A percentile compares a stretch with the other conserved stretches of the same genome.
Conservation (phyloP, 1,140 invertebrate genomes). For the Mercenaria mercenaria region DNA sequence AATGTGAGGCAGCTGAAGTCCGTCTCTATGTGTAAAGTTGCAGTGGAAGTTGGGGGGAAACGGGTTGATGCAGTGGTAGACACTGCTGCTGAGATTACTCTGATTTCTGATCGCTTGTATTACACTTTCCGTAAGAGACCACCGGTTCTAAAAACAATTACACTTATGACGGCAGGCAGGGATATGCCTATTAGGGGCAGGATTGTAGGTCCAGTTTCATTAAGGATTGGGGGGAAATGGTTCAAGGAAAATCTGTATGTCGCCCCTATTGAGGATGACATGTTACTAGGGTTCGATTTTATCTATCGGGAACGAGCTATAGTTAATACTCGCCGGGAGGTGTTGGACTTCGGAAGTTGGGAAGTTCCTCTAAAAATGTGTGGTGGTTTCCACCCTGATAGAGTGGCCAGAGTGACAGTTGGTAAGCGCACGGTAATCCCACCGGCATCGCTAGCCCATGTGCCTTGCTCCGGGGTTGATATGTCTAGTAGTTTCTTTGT, state of each 20-base stretch:
- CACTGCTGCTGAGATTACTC: slow-evolving; percentile 7
- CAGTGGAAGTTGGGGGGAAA: neutral
- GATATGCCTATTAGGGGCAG: neutral
- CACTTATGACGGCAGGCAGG: neutral
- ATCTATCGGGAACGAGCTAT: neutral
- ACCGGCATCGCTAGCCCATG: neutral
- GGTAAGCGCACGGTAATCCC: neutral
- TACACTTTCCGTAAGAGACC: neutral
- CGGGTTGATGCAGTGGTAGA: neutral
- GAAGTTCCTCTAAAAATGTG: neutral
- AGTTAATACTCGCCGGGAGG: neutral
- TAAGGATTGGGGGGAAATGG: neutral
- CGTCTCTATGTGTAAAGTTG: neutral
- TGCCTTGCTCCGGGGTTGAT: neutral
- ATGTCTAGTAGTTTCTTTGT: neutral
- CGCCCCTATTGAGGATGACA: slow-evolving; percentile 48
- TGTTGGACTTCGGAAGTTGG: neutral
- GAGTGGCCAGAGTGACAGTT: neutral
- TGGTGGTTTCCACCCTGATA: neutral
- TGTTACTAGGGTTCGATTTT: slow-evolving; percentile 30
- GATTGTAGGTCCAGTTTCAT: neutral
- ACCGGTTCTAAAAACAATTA: neutral
- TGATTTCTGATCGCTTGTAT: neutral
- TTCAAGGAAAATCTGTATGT: slow-evolving; percentile 29
- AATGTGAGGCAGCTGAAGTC: too few relatives aligned